Percentiles rank a stretch among this genome's conserved stretches.
Conservation (phyloP, 2,888 invertebrate species). For the Erebia palarica region DNA sequence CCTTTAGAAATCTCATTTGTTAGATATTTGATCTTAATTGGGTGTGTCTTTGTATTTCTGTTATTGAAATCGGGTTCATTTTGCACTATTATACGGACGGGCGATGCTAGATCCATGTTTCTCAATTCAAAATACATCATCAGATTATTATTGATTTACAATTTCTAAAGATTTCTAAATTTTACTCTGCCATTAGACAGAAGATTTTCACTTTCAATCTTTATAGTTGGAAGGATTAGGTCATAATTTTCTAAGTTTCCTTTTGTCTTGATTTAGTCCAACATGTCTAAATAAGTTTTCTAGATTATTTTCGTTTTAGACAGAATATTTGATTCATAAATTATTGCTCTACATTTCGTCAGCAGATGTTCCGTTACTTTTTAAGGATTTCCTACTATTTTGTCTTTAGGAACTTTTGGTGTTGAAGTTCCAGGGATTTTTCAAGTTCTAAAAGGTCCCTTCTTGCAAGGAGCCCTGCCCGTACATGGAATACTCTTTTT, state of each 20-base stretch:
- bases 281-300: background rate
- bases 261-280: background rate
- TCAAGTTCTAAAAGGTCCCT: constrained; percentile 59
- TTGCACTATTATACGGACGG: background rate
- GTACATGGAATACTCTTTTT: constrained; percentile 56
- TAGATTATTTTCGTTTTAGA: background rate
- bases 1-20: background rate
- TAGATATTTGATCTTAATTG: background rate
- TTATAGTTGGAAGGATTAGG: no score
- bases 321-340: background rate
- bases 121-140: background rate
- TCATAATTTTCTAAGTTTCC: no score
- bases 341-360: background rate
- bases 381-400: background rate
- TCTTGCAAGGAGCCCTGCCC: constrained; percentile 62
- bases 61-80: background rate
- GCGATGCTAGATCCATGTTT: background rate
- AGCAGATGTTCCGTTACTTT: background rate
- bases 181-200: background rate
- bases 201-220: no score
- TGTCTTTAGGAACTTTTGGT: background rate
- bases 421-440: background rate
- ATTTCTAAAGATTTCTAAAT: background rate
- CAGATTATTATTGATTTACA: background rate
- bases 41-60: background rate